A percentile compares a stretch with the other conserved stretches of the same genome.
These are phyloP conservation scores for Steatocranus sp. DNA, from an alignment of 2,797 vertebrate genomes.

Conservation along the genomic window DNA sequence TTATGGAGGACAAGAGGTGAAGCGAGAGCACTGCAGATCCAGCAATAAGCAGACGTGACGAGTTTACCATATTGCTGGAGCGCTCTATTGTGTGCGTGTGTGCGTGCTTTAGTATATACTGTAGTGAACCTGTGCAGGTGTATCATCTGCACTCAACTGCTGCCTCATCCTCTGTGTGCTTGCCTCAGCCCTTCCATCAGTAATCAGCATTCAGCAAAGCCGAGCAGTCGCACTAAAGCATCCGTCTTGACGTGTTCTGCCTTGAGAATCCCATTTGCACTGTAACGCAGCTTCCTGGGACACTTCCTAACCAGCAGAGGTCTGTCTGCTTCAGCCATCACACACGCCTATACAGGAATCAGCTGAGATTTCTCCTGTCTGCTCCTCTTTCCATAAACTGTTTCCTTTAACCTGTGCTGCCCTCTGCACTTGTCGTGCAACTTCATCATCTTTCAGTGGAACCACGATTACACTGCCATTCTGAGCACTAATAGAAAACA, in stretches of 20 bases:
- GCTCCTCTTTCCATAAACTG: background rate
- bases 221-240: constrained; percentile 34
- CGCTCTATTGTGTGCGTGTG: background rate
- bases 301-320: background rate
- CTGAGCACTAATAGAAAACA: constrained; percentile 18
- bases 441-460: constrained; percentile 32
- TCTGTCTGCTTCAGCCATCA: background rate
- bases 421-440: background rate
- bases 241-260: constrained; percentile 39
- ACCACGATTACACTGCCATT: constrained; percentile 17
- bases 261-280: constrained; percentile 36
- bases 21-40: constrained; percentile 10
- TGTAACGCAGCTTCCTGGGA: constrained; percentile 1
- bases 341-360: background rate
- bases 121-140: constrained; percentile 8
- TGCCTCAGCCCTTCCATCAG: constrained; percentile 8
- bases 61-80: background rate
- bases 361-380: constrained; percentile 5
- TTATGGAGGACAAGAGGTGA: constrained; percentile 51
- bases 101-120: background rate
- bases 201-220: constrained; percentile 53
- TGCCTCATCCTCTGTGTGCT: constrained; percentile 10
- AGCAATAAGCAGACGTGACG: constrained; percentile 11
- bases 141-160: background rate
- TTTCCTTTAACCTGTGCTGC: constrained; percentile 3